Conservation (phyloP, 1,140 invertebrate species). For the Cydia fagiglandana region DNA sequence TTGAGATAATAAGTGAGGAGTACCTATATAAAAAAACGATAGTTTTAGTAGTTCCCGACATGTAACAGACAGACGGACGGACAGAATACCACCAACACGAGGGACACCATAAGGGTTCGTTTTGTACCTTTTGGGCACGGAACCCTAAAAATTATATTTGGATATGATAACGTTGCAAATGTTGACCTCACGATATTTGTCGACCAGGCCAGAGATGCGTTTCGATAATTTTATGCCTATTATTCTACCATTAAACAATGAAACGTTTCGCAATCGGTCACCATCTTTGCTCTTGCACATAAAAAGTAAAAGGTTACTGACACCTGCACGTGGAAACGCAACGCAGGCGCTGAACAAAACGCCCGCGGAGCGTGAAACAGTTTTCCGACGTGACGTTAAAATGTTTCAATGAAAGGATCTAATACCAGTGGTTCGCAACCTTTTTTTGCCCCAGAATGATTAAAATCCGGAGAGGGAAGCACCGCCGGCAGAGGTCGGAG, state of each 20-base stretch:
- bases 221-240: background rate
- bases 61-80: no score
- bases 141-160: no score
- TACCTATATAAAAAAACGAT: background rate
- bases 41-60: no score
- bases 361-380: slow-evolving; percentile 1
- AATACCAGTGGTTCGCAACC: background rate
- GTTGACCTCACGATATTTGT: background rate
- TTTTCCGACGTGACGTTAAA: slow-evolving; percentile 15
- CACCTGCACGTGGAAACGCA: slow-evolving; percentile 5
- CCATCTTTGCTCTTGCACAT: background rate
- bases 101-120: no score
- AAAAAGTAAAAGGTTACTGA: slow-evolving; percentile 12
- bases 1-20: no score
- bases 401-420: background rate
- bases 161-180: background rate
- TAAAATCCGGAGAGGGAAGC: no score
- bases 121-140: no score
- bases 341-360: background rate
- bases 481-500: no score
- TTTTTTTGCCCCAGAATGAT: background rate
- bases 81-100: no score
- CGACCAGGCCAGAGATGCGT: background rate
- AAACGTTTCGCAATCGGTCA: slow-evolving; percentile 10
- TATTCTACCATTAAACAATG: background rate